Evolutionary conservation across 2,888 invertebrate species (phyloP).

Genomic region (Phortica okadai): DNA sequence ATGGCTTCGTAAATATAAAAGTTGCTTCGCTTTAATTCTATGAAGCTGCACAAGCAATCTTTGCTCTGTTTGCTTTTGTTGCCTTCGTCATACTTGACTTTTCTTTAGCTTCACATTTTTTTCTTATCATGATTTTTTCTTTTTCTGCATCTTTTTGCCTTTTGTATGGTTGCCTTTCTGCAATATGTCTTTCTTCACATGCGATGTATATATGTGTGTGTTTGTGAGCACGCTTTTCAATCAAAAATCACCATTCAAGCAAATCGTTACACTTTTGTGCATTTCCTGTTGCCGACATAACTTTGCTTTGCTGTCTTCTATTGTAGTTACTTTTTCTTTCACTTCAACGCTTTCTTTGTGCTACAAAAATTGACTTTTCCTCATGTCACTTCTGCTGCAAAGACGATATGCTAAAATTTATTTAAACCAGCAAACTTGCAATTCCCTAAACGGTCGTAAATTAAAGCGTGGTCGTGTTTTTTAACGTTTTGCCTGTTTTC

Average conservation of each 20-base stretch:
- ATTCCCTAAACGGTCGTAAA: conserved; percentile 68
- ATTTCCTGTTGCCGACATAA: conserved; percentile 17
- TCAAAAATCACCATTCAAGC: conserved; percentile 1
- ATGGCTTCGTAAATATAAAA: no score
- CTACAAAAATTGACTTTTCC: conserved; percentile 2
- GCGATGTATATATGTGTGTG: background rate
- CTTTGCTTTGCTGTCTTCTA: background rate
- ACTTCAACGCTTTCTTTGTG: background rate
- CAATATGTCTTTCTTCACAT: background rate
- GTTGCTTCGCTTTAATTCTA: no score
- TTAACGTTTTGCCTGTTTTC: conserved; percentile 56
- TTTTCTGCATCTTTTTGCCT: background rate
- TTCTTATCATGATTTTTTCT: background rate
- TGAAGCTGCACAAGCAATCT: no score
- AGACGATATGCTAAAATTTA: background rate
- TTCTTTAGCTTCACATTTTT: background rate
- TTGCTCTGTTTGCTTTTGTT: background rate
- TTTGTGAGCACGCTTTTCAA: conserved; percentile 22
- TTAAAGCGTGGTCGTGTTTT: conserved; percentile 49
- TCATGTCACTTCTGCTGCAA: no score
- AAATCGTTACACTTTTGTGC: conserved; percentile 16
- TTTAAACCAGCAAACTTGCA: conserved; percentile 20
- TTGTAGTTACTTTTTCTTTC: background rate
- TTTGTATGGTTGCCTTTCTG: background rate
- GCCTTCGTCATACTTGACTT: background rate